Base-by-base conservation (phyloP, 2,888 invertebrate species). In the Pharmacophagus antenor region DNA sequence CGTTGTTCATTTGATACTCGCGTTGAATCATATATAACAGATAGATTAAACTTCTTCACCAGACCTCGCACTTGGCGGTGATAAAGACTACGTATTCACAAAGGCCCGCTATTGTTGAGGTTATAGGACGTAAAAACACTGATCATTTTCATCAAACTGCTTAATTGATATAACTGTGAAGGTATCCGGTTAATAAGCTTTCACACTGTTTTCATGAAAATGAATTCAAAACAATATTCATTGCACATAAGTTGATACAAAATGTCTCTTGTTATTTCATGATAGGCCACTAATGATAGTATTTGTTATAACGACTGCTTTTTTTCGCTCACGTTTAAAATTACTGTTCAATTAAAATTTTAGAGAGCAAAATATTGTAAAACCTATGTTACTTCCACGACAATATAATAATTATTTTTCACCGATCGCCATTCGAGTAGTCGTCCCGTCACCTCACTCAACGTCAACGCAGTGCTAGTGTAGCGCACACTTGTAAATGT, bases 1-100 rank as follows among this genome's bases (percentile, higher is more conserved):
- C 97, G 94, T 97, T 97, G 94, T 95, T 95, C 85, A 88, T 91
- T 82, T 91, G 91, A 83, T 87, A 86, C 86, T 89, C 89, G 77
- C 90, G 88, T 88, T 89, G 91, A 90, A 91, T 91, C 89, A 91
- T 90, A 88, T 86, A 89, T 88, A 79, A 85, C 72, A 82, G 84
- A 83, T 83, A 76, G 78, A 74, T 73, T 73, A 67, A 74, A 81
- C 83, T 77, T 68, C 67, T 72, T 68, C 71, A 70, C 68, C 71
- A 86, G 77, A 82, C 72, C 69, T 76, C 80, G 81, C 82, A 77
- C 85, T 68, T 70, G 73, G 79, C 79, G 79, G 79, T 70, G 68
- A 66, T 76, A 74, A 79, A 79, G 72, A 79, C 74, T 80, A 87
- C 85, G 84, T 87, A 85, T 79, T 88, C 85, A 88, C 84, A 81